Evolutionary conservation across 1,140 invertebrate species (phyloP).

Genomic region (Macrobrachium nipponense): DNA sequence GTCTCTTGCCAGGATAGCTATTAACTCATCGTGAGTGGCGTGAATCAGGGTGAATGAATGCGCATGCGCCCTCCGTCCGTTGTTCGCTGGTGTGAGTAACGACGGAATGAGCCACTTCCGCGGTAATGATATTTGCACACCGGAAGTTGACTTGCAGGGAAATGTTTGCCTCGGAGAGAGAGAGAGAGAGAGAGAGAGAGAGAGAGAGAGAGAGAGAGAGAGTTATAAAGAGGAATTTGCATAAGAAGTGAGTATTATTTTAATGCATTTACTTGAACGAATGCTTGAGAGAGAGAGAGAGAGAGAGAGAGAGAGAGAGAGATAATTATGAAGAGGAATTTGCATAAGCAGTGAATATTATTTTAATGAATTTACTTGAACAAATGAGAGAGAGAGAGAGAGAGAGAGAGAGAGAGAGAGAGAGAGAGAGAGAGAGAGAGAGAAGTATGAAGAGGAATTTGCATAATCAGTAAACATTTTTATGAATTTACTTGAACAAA

Average conservation of each 20-base stretch:
- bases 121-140: background rate
- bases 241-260: too few species aligned
- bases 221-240: too few species aligned
- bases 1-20: too few species aligned
- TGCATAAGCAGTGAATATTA: background rate
- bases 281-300: background rate
- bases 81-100: too few species aligned
- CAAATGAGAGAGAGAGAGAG: slow-evolving; percentile 22
- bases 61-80: too few species aligned
- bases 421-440: slow-evolving; percentile 18
- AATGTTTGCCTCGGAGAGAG: background rate
- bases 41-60: too few species aligned
- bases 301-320: background rate
- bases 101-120: too few species aligned
- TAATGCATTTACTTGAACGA: background rate
- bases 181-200: slow-evolving; percentile 24
- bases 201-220: slow-evolving; percentile 23
- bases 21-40: too few species aligned
- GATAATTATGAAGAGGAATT: background rate
- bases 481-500: background rate
- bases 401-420: slow-evolving; percentile 37
- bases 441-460: slow-evolving; percentile 1
- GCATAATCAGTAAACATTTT: background rate
- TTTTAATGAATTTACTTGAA: too few species aligned
- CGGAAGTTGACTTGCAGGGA: background rate